Evolutionary conservation across 1,140 invertebrate genomes (phyloP), one percentile per base, ranked within the genome.

Genomic region (Bombus consobrinus): DNA sequence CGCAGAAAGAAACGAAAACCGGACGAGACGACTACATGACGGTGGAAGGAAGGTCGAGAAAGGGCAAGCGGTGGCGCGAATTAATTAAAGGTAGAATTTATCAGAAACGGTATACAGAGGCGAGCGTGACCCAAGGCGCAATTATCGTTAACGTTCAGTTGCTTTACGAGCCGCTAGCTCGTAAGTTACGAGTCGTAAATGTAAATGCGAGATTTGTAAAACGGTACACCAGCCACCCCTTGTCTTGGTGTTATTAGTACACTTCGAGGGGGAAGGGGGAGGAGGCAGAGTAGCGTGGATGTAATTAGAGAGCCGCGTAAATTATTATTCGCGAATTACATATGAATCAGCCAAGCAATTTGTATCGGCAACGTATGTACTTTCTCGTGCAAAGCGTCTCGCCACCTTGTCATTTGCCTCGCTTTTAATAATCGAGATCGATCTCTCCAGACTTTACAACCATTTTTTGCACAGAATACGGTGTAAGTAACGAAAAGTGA

Each of bases 131-230:
- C 77, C 77, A 75, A 79, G 85, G 37, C 83, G 89, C 89, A 90
- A 90, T 90, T 90, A 89, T 89, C 88, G 89, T 90, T 90, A 90
- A 90, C 88, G 83, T 80, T 89, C 77, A 41, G 74, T 78, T 89
- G 78, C 80, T 89, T 89, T 89, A 88, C 87, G 87, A 86, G 88
- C 88, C 68, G 74, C 77, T 47, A 82, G 47, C 71, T 90, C 78
- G 86, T 90, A 90, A 90, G 79, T 89, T 87, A 87, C 88, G 78
- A 85, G 85, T 89, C 86, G 89, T 89, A 89, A 90, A 90, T 89
- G 89, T 90, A 90, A 90, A 89, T 87, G 86, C 62, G 75, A 90
- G 89, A 90, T 87, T 90, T 89, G 88, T 87, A 87, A 90, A 89
- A 89, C 78, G 89, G 81, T 76, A 53, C 81, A 53, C 66, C 37